Conservation (phyloP, 2,113 vertebrate genomes). For the Hucho hucho region DNA sequence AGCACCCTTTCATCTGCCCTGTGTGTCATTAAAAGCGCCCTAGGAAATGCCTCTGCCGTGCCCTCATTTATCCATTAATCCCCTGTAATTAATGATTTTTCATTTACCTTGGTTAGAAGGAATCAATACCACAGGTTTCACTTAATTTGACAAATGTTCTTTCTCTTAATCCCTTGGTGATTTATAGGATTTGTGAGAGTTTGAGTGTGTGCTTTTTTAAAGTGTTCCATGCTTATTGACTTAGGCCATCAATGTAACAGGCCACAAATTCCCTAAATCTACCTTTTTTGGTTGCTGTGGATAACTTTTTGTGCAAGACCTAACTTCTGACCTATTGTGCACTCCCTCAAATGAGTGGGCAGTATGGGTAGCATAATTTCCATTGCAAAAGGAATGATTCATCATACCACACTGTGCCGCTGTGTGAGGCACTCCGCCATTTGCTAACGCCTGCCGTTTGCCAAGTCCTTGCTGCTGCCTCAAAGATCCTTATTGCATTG, state of each 20-base stretch:
- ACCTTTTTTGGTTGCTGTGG: background rate
- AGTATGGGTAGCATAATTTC: no score
- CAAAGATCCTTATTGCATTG: no score
- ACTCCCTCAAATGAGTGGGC: background rate
- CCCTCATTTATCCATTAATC: conserved; percentile 77
- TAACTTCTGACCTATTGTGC: background rate
- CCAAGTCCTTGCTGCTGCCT: no score
- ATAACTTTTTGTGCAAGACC: background rate
- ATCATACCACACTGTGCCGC: no score
- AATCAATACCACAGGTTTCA: conserved; percentile 78
- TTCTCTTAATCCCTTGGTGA: conserved; percentile 64
- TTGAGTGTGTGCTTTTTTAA: conserved; percentile 24
- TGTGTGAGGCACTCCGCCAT: no score
- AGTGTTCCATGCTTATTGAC: conserved; percentile 33
- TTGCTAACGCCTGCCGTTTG: no score
- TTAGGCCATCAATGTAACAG: conserved; percentile 10
- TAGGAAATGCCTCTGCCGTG: conserved; percentile 54
- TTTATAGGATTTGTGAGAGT: conserved; percentile 42
- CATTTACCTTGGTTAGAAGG: conserved; percentile 66
- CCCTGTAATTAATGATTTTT: conserved; percentile 79
- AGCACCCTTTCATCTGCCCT: conserved; percentile 42
- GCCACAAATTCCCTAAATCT: background rate
- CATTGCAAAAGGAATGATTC: no score
- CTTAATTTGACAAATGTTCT: conserved; percentile 76
- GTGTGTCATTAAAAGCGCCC: conserved; percentile 61